A percentile compares a stretch with the other conserved stretches of the same genome.
Evolutionary conservation across 2,888 invertebrate species (phyloP).

Genomic region (Spatulosminthurus flaviceps): DNA sequence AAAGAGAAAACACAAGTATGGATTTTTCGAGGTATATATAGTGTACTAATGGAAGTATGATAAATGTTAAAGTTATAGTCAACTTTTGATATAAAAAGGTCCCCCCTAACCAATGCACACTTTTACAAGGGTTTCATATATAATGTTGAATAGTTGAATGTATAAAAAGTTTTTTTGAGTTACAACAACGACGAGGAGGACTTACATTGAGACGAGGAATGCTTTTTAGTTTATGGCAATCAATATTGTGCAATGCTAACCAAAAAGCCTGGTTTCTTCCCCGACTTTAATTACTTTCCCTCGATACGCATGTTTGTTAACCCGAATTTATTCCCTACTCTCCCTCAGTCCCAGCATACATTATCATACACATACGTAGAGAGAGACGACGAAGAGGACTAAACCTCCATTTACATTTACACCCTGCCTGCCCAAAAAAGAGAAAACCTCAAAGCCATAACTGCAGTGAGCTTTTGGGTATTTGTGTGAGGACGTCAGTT

Average conservation of each 20-base stretch:
- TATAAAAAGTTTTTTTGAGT: constrained; percentile 19
- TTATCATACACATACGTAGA: background rate
- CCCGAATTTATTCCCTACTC: constrained; percentile 47
- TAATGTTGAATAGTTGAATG: no score
- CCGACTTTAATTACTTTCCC: constrained; percentile 53
- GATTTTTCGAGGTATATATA: no score
- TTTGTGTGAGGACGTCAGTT: background rate
- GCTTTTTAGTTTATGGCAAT: constrained; percentile 50
- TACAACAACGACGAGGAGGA: constrained; percentile 22
- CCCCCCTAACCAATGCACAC: background rate
- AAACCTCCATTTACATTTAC: constrained; percentile 18
- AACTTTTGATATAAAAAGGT: background rate
- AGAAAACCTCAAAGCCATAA: background rate
- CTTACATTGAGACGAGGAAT: constrained; percentile 18
- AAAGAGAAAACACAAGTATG: no score
- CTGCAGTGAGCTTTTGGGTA: constrained; percentile 14
- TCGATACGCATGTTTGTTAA: constrained; percentile 55
- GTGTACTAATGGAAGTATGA: no score
- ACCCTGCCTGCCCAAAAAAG: background rate
- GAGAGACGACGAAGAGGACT: constrained; percentile 11
- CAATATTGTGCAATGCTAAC: constrained; percentile 50
- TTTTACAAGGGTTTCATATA: background rate
- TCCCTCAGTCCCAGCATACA: constrained; percentile 27
- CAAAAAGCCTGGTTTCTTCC: constrained; percentile 43
- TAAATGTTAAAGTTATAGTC: no score